Evolutionary conservation across 2,797 vertebrate genomes (phyloP), one percentile per base, ranked within the genome.

Genomic region (Hippoglossus hippoglossus): DNA sequence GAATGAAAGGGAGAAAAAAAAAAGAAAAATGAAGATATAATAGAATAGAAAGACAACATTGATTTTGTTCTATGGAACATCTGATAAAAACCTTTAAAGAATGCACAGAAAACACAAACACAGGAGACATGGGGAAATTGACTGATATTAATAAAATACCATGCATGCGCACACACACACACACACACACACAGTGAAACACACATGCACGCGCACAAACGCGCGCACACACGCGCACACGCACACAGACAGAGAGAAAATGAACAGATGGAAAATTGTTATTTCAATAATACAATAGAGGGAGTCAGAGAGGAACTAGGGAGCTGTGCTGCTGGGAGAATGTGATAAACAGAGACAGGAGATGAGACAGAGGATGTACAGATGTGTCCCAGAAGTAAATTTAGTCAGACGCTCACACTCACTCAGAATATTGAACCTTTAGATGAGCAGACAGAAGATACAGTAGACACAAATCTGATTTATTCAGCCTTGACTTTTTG

Each of bases 211-310:
- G 50, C 0, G 18, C 34, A 44, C 22, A 53, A 19, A 44, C n/a
- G 53, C 18, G 44, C 69, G 63, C 55, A 69, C 39, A 63, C 39
- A 18, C 16, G 54, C 50, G 24, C 46, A 53, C 34, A 63, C n/a
- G 63, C 31, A 47, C 0, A 16, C 31, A 46, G 21, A 52, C 15
- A 26, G 4, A 28, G 5, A 31, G 28, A 31, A 39, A 60, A 54
- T 64, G 57, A 69, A 58, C 55, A 71, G 21, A 82, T 1, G 41
- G 28, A 79, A 60, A 62, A 75, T 44, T 47, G 54, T 64, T 63
- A 47, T 79, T 85, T 88, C 58, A 88, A 83, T 84, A 82, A 85
- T 79, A 60, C 34, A 60, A 60, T 24, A 61, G 57, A 49, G 57
- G 55, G 62, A 70, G 73, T 82, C 58, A 2, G 66, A 75, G 53